These are phyloP conservation scores for Stenchaetothrips biformis DNA, from an alignment of 2,888 invertebrate species.

Conservation along the genomic window DNA sequence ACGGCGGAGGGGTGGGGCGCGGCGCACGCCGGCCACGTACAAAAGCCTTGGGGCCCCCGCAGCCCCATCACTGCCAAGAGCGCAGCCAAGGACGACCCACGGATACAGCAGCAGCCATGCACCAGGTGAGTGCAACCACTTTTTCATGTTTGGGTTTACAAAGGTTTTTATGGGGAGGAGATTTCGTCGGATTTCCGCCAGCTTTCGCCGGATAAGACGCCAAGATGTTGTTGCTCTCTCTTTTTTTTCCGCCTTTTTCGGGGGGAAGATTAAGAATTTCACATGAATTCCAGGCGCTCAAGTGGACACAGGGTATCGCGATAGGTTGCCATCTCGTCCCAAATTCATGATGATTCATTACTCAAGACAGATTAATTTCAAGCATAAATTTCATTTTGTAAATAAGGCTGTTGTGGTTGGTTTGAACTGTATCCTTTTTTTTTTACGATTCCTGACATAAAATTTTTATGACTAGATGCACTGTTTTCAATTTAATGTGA, in stretches of 20 bases:
- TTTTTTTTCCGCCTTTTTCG: too few relatives aligned
- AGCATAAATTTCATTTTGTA: too few relatives aligned
- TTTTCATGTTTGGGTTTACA: background rate
- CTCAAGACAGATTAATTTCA: too few relatives aligned
- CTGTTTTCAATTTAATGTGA: too few relatives aligned
- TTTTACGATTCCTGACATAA: too few relatives aligned
- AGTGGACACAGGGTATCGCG: too few relatives aligned
- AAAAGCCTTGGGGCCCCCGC: background rate
- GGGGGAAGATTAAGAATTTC: background rate
- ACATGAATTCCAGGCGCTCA: background rate
- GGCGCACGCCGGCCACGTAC: background rate
- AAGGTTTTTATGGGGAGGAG: background rate
- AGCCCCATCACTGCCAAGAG: background rate
- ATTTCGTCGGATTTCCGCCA: background rate
- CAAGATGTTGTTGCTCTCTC: too few relatives aligned
- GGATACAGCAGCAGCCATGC: background rate
- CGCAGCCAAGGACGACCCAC: background rate
- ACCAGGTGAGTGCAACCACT: background rate
- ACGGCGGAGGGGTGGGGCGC: background rate
- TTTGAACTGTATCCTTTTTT: too few relatives aligned
- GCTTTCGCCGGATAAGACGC: background rate
- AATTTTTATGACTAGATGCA: too few relatives aligned
- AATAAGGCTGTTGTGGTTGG: too few relatives aligned
- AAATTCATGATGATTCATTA: too few relatives aligned
- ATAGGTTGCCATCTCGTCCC: too few relatives aligned